A percentile compares a stretch with the other conserved stretches of the same genome.
Evolutionary conservation across 2,888 invertebrate species (phyloP).

Genomic region (Athetis lepigone): DNA sequence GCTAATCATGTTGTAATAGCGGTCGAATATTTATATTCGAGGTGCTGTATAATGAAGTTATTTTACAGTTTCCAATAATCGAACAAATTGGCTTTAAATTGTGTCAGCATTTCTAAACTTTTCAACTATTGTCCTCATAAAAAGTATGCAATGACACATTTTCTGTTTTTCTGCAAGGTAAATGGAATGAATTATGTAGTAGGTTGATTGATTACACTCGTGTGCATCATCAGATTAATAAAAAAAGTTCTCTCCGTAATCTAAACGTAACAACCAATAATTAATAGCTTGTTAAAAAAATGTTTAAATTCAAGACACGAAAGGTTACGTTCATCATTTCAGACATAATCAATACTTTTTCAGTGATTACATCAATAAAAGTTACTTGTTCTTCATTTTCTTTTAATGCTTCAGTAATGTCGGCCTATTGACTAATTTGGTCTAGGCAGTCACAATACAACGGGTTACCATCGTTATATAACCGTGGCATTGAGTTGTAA

Average conservation of each 20-base stretch:
- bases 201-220: not conserved
- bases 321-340: constrained; percentile 10
- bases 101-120: constrained; percentile 12
- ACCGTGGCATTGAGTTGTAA: constrained; percentile 35
- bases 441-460: constrained; percentile 20
- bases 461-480: constrained; percentile 50
- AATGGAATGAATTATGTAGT: not conserved
- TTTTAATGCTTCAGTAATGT: constrained; percentile 31
- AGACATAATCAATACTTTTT: constrained; percentile 12
- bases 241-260: not conserved
- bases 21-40: constrained; percentile 36
- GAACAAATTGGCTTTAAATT: not conserved
- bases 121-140: not conserved
- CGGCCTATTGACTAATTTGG: constrained; percentile 29
- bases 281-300: not conserved
- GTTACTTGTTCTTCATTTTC: constrained; percentile 10
- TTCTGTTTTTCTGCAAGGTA: not conserved
- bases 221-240: not conserved
- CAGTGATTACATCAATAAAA: constrained; percentile 4
- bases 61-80: not conserved
- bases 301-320: not conserved
- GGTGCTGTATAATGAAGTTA: not conserved
- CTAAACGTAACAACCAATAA: not conserved
- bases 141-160: too few relatives aligned
- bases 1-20: constrained; percentile 59